Base-by-base conservation (phyloP, 1,140 invertebrate species). In the Drosophila parvula region DNA sequence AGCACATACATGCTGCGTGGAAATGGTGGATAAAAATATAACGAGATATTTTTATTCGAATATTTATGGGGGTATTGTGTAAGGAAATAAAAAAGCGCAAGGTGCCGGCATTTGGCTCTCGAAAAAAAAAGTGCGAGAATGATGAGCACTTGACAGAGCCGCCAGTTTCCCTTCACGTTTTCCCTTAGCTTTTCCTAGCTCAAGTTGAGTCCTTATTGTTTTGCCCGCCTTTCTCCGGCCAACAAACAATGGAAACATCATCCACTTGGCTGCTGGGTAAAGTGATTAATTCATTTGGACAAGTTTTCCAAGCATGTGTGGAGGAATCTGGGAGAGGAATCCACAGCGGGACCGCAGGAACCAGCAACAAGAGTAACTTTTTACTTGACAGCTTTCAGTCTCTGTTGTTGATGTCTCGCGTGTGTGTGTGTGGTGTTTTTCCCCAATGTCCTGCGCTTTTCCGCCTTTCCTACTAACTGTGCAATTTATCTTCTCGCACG, bases 251-350 rank as follows among this genome's bases (percentile, higher is more conserved):
- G 50, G 62, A 64, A 81, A 80, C 77, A 85, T 77, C 77, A 86
- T 60, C 79, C 83, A 88, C 79, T 84, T 68, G 77, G 69, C 69
- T 78, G 81, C 63, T 50, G 77, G 63, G 58, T 78, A 84, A 88
- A 88, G 84, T 88, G 84, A 88, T 88, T 88, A 88, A 88, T 88
- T 89, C 84, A 89, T 88, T 88, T 84, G 84, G 77, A 88, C 85
- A 88, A 88, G 80, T 84, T 88, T 88, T 50, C 63, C 62, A 51
- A 53, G 79, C 60, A 57, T 68, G 78, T 74, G 74, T 59, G 58
- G 44, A 38, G 64, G 38, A 51, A 44, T 69, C 56, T 78, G 60
- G 56, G 18, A 50, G 60, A 44, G 41, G 60, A 53, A 27, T 55
- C 62, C 62, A 34, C 50, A 62, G 67, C 40, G 14, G 38, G 62